Evolutionary conservation across 2,888 invertebrate species (phyloP), one percentile per base, ranked within the genome.

Genomic region (Penaeus monodon): DNA sequence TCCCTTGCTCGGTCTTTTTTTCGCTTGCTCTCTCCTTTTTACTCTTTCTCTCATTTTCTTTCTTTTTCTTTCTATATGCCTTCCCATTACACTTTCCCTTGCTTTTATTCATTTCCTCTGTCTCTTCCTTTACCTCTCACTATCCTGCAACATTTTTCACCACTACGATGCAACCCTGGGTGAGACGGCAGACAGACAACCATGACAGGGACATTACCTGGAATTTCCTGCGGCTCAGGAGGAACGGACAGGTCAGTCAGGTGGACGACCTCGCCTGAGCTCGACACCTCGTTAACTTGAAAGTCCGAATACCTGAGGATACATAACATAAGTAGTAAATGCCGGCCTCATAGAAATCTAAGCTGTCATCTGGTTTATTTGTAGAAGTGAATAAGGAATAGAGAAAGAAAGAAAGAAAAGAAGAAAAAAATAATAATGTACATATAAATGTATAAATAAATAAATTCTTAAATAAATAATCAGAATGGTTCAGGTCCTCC

Each of bases 221-320:
- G 24, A 49, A 49, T 49, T 8, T 64, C 24, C 10, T 38, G 66
- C 10, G n/a, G 44, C 27, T 57, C 57, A 14, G 81, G 73, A 12
- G 24, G 49, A 68, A 38, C 49, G 29, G 38, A 68, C 12, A 57
- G 49, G 68, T 82, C 81, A 29, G 81, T 70, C 33, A 82, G 73
- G 27, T 82, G 81, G 17, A 70, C 44, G 2, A 68, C 73, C 29
- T 33, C 57, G 1, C 73, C 81, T 27, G 66, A 33, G 14, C 22
- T 22, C 22, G 44, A 49, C 44, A 82, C 70, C 17, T 82, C 81
- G 17, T 70, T 70, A 14, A 70, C 70, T 70, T 70, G 70, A 22
- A 70, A 70, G 29, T 70, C 70, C 3, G 70, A 70, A 70, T 70
- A 70, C 70, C 70, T 70, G 70, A 70, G n/a, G 14, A 68, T 29